Percentiles rank a stretch among this genome's conserved stretches.
Conservation (phyloP, 2,113 vertebrate species). For the Clarias macrocephalus region DNA sequence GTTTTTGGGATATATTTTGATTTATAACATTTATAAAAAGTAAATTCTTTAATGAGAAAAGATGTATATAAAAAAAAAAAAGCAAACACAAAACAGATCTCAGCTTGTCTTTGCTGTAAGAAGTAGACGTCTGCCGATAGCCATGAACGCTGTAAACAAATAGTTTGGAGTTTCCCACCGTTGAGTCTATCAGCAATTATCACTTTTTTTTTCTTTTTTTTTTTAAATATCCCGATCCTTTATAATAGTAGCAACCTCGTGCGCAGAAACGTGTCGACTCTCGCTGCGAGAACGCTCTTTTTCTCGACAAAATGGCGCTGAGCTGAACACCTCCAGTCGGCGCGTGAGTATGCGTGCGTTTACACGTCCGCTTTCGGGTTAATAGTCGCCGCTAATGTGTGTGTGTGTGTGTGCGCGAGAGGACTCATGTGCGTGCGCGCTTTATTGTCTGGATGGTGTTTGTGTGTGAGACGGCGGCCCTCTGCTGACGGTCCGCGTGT, state of each 20-base stretch:
- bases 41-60: background rate
- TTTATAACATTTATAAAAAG: background rate
- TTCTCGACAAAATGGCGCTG: conserved; percentile 33
- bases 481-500: conserved; percentile 27
- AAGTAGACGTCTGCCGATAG: background rate
- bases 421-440: background rate
- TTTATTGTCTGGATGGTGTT: conserved; percentile 42
- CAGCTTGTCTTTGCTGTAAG: background rate
- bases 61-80: background rate
- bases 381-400: conserved; percentile 19
- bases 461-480: conserved; percentile 29
- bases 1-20: background rate
- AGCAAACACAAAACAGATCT: too few relatives aligned
- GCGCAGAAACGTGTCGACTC: conserved; percentile 2
- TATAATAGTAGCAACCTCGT: background rate
- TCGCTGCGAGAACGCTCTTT: background rate
- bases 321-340: conserved; percentile 3
- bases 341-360: conserved; percentile 5
- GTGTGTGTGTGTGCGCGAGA: conserved; percentile 23
- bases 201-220: background rate
- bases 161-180: background rate
- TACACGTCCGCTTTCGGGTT: conserved; percentile 30
- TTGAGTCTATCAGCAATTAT: background rate
- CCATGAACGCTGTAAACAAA: background rate
- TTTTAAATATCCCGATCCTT: background rate